Evolutionary conservation across 2,113 vertebrate genomes (phyloP).

Genomic region (Euleptes europaea): DNA sequence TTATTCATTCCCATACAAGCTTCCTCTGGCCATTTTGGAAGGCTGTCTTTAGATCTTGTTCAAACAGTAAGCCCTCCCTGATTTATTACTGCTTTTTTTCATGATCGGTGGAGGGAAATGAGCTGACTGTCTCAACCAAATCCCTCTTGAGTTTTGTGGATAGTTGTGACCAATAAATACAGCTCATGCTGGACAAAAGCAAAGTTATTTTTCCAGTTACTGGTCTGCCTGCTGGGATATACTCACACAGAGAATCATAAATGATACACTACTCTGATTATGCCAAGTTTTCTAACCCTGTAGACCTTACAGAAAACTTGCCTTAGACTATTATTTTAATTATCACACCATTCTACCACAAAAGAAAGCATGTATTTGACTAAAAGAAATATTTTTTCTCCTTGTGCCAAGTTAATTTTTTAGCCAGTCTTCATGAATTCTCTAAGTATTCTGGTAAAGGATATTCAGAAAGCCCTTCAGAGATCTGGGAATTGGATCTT

Average conservation of each 20-base stretch:
- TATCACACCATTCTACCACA: conserved; percentile 19
- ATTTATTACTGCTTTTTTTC: conserved; percentile 65
- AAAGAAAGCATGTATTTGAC: conserved; percentile 4
- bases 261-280: conserved; percentile 26
- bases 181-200: conserved; percentile 69
- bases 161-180: conserved; percentile 71
- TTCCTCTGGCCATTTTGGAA: conserved; percentile 69
- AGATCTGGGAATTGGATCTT: conserved; percentile 39
- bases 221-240: conserved; percentile 58
- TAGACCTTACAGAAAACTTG: conserved; percentile 25
- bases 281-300: neutral
- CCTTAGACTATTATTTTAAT: conserved; percentile 52
- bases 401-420: conserved; percentile 40
- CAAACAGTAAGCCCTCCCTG: conserved; percentile 65
- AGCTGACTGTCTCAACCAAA: conserved; percentile 70
- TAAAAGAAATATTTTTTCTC: conserved; percentile 9
- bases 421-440: conserved; percentile 43
- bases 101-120: conserved; percentile 54
- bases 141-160: conserved; percentile 68
- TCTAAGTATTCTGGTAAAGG: conserved; percentile 24
- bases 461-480: conserved; percentile 27
- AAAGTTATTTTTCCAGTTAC: conserved; percentile 69
- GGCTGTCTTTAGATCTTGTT: conserved; percentile 72
- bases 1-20: conserved; percentile 70
- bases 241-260: conserved; percentile 47